phyloP scores from a whole-genome alignment of 2,888 invertebrate species.

The Hecatera dysodea region DNA sequence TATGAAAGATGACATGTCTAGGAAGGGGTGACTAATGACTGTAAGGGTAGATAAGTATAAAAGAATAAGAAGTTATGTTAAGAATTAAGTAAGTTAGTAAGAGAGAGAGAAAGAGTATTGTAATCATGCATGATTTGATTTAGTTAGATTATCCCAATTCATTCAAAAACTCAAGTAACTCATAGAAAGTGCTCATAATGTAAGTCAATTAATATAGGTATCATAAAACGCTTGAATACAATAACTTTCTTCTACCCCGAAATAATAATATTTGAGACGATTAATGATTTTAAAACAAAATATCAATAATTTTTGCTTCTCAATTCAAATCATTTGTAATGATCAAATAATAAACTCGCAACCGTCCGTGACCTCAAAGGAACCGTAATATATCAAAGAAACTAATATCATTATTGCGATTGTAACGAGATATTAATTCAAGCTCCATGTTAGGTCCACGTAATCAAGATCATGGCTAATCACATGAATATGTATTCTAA shows the following conservation, averaged over 20 bases:
- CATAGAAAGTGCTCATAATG: neutral
- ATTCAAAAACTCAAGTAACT: neutral
- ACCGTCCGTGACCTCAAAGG: constrained; percentile 46
- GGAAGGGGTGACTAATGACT: neutral
- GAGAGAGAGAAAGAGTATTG: neutral
- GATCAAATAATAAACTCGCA: constrained; percentile 21
- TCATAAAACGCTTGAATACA: too few species aligned
- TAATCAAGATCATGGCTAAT: constrained; percentile 47
- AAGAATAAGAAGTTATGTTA: neutral
- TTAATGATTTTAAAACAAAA: constrained; percentile 2
- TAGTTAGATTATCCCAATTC: neutral
- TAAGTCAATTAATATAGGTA: neutral
- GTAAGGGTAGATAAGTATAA: neutral
- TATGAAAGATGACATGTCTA: neutral
- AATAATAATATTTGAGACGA: neutral
- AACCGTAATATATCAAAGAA: constrained; percentile 23
- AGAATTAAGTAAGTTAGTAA: neutral
- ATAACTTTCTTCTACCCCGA: too few species aligned
- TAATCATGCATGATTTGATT: neutral
- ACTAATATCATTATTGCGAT: constrained; percentile 27
- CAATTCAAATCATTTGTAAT: constrained; percentile 22
- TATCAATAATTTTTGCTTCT: constrained; percentile 23
- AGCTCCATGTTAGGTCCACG: constrained; percentile 6
- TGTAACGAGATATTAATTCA: constrained; percentile 45
- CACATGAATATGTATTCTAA: constrained; percentile 1